Percentiles rank a stretch among this genome's conserved stretches.
Conservation (phyloP, 2,888 invertebrate species). For the Pristionchus maxplancki region DNA sequence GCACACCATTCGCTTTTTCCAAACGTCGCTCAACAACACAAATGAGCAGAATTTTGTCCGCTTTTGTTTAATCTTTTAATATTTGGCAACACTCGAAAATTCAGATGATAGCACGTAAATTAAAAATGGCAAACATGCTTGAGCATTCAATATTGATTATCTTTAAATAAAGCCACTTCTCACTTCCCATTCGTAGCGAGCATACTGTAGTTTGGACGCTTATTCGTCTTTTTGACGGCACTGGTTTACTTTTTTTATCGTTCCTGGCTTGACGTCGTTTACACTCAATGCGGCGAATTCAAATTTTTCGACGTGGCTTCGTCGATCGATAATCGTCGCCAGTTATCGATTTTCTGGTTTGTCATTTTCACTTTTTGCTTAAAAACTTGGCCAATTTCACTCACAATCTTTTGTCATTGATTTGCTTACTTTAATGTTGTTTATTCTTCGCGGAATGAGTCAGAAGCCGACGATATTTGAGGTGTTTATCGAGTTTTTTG, state of each 20-base stretch:
- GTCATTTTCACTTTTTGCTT: neutral
- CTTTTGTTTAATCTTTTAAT: neutral
- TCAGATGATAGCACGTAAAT: neutral
- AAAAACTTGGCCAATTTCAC: constrained; percentile 16
- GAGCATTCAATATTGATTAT: neutral
- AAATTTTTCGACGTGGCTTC: constrained; percentile 1
- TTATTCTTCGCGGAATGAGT: neutral
- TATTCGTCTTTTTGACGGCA: neutral
- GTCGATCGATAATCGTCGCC: neutral
- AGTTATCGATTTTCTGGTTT: constrained; percentile 13
- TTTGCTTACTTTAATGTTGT: neutral
- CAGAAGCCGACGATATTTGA: neutral
- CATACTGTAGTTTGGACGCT: neutral
- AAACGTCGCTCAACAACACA: neutral
- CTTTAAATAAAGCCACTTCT: neutral
- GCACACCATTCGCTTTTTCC: neutral
- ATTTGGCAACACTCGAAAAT: neutral
- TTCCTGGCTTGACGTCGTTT: neutral
- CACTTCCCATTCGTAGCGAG: neutral
- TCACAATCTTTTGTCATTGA: neutral
- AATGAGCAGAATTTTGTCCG: no score
- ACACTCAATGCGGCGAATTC: neutral
- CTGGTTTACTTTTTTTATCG: neutral
- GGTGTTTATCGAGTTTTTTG: neutral
- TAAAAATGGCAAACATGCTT: neutral